Evolutionary conservation across 2,113 vertebrate genomes (phyloP), one percentile per base, ranked within the genome.

Genomic region (Morone chrysops): DNA sequence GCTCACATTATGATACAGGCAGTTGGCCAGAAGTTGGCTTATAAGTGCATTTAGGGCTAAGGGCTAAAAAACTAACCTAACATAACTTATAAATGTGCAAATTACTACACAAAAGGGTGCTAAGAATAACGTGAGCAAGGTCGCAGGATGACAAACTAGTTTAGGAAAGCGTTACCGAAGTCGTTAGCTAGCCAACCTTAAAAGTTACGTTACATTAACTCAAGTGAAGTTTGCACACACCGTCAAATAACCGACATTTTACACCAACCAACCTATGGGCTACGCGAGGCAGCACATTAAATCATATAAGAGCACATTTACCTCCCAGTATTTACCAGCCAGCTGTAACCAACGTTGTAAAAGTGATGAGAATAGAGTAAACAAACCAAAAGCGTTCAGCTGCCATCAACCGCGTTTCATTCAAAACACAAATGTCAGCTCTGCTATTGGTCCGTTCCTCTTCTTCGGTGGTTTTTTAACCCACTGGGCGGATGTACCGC

Each of bases 381-480:
- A 87, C 50, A 68, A 63, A 66, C 10, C 5, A 8, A 1, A 20
- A n/a, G 14, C 8, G 50, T 14, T 16, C 16, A 60, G 14, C 16
- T 36, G 70, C 62, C 80, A 69, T 68, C 68, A 79, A 88, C 92
- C 93, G 94, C 94, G 87, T 88, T 71, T 82, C 51, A 20, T 94
- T 95, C 92, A 93, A 94, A 92, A 89, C 85, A 85, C 61, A 84
- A 90, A 65, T 22, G 22, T 53, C 78, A 38, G 79, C 65, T 1
- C 77, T 75, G 20, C 31, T 62, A 95, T 94, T 95, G 91, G 93
- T 51, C 56, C 2, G 4, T 68, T 78, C 59, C 2, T 85, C 83
- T 91, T 91, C 92, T 90, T 92, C 70, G 25, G 54, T 48, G 4
- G 40, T 81, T 66, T 1, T 2, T 38, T 60, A 10, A 47, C 36